Evolutionary conservation across 2,797 vertebrate species (phyloP).

Genomic region (Gambelia wislizenii): DNA sequence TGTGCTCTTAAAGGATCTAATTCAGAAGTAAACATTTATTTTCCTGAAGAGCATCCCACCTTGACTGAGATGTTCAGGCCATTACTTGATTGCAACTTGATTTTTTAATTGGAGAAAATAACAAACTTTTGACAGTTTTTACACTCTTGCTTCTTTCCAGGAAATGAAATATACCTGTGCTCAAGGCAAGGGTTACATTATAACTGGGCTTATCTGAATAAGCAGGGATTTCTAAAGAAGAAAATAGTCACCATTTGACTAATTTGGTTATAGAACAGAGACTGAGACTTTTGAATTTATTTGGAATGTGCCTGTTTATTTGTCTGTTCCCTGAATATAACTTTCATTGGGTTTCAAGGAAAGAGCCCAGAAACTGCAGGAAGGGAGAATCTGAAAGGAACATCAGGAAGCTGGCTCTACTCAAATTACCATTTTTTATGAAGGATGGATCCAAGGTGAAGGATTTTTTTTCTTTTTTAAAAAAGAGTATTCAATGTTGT

Average conservation of each 20-base stretch:
- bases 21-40: neutral
- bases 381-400: neutral
- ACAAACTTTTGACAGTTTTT: conserved; percentile 9
- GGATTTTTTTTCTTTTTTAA: neutral
- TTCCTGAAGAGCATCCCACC: neutral
- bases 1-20: neutral
- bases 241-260: neutral
- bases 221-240: neutral
- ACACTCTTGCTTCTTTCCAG: neutral
- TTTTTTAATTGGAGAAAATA: neutral
- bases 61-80: conserved; percentile 23
- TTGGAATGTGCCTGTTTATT: neutral
- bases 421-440: neutral
- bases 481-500: neutral
- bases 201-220: neutral
- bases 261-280: neutral
- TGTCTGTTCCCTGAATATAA: no score
- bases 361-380: neutral
- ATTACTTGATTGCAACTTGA: conserved; percentile 16
- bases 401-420: neutral
- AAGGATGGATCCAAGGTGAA: neutral
- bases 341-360: neutral
- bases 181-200: neutral
- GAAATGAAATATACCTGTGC: neutral
- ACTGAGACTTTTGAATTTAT: neutral